Evolutionary conservation across 2,113 vertebrate genomes (phyloP).

Genomic region (Syrrhaptes paradoxus): DNA sequence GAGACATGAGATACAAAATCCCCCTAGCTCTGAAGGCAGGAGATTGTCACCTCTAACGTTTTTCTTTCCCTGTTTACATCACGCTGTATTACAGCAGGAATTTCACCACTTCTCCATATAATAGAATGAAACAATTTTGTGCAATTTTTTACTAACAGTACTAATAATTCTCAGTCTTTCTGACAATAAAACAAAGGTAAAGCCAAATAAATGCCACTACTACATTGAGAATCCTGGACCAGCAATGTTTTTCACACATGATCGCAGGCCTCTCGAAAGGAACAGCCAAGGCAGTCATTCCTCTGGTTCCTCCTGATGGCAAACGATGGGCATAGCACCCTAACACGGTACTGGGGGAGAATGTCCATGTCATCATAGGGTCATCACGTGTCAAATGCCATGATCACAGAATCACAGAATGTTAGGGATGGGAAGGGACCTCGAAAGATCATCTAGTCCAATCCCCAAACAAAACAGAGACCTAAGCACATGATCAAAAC

Average conservation of each 20-base stretch:
- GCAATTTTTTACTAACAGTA: not conserved
- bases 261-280: accelerated
- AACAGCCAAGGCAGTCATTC: not conserved
- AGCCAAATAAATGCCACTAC: accelerated
- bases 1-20: not conserved
- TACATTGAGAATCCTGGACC: not conserved
- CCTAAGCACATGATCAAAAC: not conserved
- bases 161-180: not conserved
- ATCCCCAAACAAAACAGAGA: not conserved
- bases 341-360: not conserved
- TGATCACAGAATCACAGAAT: too few species aligned
- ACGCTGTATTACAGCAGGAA: not conserved
- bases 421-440: too few species aligned
- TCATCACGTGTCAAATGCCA: accelerated
- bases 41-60: not conserved
- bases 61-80: not conserved
- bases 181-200: not conserved
- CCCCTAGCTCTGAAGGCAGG: not conserved
- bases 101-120: not conserved
- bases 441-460: too few species aligned
- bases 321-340: not conserved
- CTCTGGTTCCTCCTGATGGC: constrained; percentile 35
- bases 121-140: not conserved
- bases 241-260: not conserved
- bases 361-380: not conserved